Percentiles rank a stretch among this genome's conserved stretches.
Evolutionary conservation across 2,888 invertebrate genomes (phyloP).

Genomic region (Lysandra coridon): DNA sequence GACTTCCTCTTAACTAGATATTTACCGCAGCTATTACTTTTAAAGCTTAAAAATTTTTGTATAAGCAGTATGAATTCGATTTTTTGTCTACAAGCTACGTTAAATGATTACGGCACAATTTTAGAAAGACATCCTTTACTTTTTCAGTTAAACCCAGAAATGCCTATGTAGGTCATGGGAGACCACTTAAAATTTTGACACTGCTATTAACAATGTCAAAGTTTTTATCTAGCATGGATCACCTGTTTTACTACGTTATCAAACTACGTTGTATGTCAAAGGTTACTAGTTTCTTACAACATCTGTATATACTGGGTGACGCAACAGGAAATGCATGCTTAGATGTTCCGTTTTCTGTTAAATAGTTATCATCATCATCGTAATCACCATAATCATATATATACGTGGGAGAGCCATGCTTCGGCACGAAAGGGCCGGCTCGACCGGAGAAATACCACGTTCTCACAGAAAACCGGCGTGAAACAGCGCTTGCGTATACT

Average conservation of each 20-base stretch:
- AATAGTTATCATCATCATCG: no score
- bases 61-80: no score
- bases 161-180: neutral
- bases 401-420: no score
- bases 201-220: neutral
- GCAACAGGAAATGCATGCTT: constrained; percentile 1
- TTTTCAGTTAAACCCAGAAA: neutral
- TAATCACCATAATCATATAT: no score
- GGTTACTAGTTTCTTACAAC: constrained; percentile 2
- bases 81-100: no score
- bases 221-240: neutral
- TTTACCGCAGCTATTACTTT: no score
- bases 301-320: neutral
- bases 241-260: neutral
- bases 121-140: neutral
- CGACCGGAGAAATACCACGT: no score
- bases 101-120: neutral
- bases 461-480: no score
- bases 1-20: no score
- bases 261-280: neutral
- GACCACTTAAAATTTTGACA: neutral
- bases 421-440: no score
- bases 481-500: no score
- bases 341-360: neutral
- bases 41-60: no score